These are phyloP conservation scores for Gallirallus australis DNA, from an alignment of 2,797 vertebrate genomes.

Conservation along the genomic window DNA sequence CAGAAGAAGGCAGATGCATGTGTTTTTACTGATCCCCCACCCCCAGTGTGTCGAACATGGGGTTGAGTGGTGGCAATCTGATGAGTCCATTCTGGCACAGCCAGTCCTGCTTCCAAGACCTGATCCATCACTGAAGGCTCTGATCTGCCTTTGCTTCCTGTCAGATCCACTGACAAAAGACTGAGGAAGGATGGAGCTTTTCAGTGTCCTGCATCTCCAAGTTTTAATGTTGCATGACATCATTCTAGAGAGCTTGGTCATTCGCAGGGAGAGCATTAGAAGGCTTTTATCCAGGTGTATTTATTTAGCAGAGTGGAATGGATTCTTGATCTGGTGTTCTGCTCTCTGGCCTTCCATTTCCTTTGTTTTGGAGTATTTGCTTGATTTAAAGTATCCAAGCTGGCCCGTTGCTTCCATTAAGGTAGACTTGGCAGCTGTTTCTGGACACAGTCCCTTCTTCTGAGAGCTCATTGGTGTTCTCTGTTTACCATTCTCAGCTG, in stretches of 20 bases:
- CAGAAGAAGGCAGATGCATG: not conserved
- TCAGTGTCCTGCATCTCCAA: not conserved
- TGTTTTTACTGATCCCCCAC: not conserved
- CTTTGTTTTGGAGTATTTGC: constrained; percentile 45
- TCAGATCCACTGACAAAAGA: not conserved
- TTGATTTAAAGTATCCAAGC: constrained; percentile 11
- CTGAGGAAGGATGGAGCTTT: not conserved
- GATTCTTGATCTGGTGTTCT: not conserved
- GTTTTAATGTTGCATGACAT: not conserved
- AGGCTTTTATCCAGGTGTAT: constrained; percentile 25
- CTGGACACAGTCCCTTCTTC: constrained; percentile 2
- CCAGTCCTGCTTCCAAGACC: not conserved
- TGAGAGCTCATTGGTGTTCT: constrained; percentile 31
- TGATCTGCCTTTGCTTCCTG: not conserved
- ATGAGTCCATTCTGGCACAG: not conserved
- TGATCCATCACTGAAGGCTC: not conserved
- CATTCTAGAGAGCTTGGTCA: not conserved
- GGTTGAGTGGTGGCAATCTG: not conserved
- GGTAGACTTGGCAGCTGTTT: constrained; percentile 54
- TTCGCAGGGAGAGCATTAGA: not conserved
- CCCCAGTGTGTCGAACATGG: not conserved
- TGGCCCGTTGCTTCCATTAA: constrained; percentile 33
- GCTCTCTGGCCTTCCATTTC: constrained; percentile 38
- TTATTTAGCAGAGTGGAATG: constrained; percentile 21
- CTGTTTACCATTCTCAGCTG: constrained; percentile 60